Base-by-base conservation (phyloP, 1,140 invertebrate genomes). In the Apis mellifera region DNA sequence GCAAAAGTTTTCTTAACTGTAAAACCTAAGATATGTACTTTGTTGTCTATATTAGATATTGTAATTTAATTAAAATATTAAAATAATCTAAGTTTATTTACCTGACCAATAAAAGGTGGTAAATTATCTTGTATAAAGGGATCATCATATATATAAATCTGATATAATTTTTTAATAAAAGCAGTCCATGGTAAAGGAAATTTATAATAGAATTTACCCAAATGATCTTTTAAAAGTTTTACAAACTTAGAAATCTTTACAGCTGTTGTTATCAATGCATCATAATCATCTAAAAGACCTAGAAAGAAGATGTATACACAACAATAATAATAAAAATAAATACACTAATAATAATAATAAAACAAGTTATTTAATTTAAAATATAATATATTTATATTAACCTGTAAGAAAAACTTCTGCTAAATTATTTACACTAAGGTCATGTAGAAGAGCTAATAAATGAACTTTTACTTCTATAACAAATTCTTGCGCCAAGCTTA, bases 161-260 rank as follows among this genome's bases (percentile, higher is more conserved):
- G 95, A 90, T 96, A 96, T n/a, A 96, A 92, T 87, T 95, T 95
- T 90, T 96, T 96, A 90, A 96, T 96, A 76, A 96, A 94, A 79
- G 95, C 92, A 77, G 95, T 95, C 96, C 96, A 96, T 0, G 95
- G 95, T 15, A 96, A 93, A 86, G 95, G 95, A 82, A 96, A 95
- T 84, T 95, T 94, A 77, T 92, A 93, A 86, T 95, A 95, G 80
- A 96, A 95, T 83, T 95, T 94, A 73, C 92, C 94, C 57, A 96
- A 90, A 89, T 95, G 95, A 71, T 95, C 94, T 71, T 94, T 94
- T 71, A 96, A 87, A 59, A 95, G 95, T 83, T 95, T 93, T 69
- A 96, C 92, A 85, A 96, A 93, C 62, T 95, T 94, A 66, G 95
- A 93, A 73, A 96, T 93, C 78, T 94, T 93, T 57, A 93, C 90